phyloP scores from a whole-genome alignment of 2,888 invertebrate genomes.

The Protula sp. region DNA sequence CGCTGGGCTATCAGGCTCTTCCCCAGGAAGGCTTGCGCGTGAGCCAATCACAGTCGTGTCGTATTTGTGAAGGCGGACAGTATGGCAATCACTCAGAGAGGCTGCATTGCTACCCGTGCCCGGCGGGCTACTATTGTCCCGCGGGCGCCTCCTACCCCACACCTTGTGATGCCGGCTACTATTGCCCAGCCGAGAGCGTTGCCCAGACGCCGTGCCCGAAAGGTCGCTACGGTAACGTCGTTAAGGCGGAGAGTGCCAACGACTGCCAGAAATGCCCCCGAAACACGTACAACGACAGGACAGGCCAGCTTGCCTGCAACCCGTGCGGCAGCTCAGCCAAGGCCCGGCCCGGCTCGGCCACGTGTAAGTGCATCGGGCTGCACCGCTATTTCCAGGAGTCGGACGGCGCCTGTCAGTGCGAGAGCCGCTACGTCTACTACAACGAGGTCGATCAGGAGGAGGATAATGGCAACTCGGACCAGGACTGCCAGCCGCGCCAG shows the following conservation, averaged over 20 bases:
- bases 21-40: conserved; percentile 35
- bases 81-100: conserved; percentile 44
- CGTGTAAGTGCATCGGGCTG: conserved; percentile 39
- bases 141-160: conserved; percentile 29
- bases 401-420: conserved; percentile 38
- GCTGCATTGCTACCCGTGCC: conserved; percentile 36
- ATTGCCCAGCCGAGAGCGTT: conserved; percentile 32
- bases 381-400: conserved; percentile 40
- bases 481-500: conserved; percentile 43
- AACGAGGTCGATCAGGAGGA: conserved; percentile 29
- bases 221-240: conserved; percentile 34
- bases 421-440: conserved; percentile 40
- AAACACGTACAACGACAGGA: conserved; percentile 33
- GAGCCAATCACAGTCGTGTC: conserved; percentile 31
- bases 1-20: conserved; percentile 38
- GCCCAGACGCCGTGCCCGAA: conserved; percentile 33
- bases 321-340: conserved; percentile 41
- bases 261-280: conserved; percentile 37
- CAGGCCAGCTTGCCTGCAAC: conserved; percentile 33
- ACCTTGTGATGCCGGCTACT: conserved; percentile 17
- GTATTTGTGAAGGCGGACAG: conserved; percentile 40
- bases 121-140: conserved; percentile 49
- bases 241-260: conserved; percentile 20
- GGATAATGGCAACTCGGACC: conserved; percentile 13
- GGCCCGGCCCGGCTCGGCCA: conserved; percentile 25